Evolutionary conservation across 2,888 invertebrate species (phyloP).

Genomic region (Caenorhabditis panamensis): DNA sequence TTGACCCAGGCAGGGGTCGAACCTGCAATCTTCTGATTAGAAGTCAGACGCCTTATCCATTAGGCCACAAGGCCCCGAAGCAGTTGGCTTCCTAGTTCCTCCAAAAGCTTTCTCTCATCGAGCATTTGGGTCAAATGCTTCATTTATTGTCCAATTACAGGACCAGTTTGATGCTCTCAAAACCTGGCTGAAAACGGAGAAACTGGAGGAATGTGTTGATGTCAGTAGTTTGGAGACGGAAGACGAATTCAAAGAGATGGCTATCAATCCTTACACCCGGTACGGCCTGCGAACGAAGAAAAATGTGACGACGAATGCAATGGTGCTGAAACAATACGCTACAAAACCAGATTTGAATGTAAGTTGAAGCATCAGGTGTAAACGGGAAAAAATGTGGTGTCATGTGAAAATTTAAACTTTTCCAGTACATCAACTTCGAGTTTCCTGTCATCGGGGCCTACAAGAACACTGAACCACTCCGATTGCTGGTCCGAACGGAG

Average conservation of each 20-base stretch:
- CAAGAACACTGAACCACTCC: constrained; percentile 13
- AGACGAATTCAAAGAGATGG: constrained; percentile 42
- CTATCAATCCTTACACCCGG: constrained; percentile 54
- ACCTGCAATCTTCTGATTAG: constrained; percentile 77
- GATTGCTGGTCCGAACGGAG: constrained; percentile 53
- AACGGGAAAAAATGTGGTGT: neutral
- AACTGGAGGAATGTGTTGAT: constrained; percentile 55
- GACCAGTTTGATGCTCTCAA: constrained; percentile 47
- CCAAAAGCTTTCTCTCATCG: too few relatives aligned
- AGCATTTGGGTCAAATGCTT: too few relatives aligned
- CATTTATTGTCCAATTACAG: constrained; percentile 16
- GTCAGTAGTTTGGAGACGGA: constrained; percentile 31
- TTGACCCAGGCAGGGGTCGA: constrained; percentile 67
- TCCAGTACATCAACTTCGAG: constrained; percentile 47
- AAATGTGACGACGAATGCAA: constrained; percentile 40
- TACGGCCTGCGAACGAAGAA: constrained; percentile 57
- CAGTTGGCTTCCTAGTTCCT: neutral
- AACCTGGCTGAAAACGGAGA: constrained; percentile 57
- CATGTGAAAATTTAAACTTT: neutral
- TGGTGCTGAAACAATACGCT: constrained; percentile 20
- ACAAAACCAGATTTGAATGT: constrained; percentile 39
- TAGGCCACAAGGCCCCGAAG: constrained; percentile 18
- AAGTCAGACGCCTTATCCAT: constrained; percentile 76
- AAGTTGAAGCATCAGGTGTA: constrained; percentile 5
- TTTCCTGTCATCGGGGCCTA: constrained; percentile 38